Conservation (phyloP, 2,888 invertebrate genomes). For the Mechanitis mazaeus region DNA sequence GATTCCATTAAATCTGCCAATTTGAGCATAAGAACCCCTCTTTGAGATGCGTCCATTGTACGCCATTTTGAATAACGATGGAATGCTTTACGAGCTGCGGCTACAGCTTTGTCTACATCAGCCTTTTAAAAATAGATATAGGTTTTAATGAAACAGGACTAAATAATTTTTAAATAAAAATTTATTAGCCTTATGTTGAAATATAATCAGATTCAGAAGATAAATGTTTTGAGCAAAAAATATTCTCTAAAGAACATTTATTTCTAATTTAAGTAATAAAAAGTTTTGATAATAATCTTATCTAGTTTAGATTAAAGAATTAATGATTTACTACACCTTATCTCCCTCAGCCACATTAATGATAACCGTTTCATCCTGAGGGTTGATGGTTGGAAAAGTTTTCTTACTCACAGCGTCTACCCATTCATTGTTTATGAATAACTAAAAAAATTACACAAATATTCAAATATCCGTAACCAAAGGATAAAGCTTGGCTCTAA, state of each 20-base stretch:
- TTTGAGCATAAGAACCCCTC: constrained; percentile 83
- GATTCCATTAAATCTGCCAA: constrained; percentile 87
- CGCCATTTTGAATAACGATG: constrained; percentile 85
- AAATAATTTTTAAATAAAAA: too few relatives aligned
- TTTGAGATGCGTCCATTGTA: constrained; percentile 85
- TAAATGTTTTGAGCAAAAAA: too few relatives aligned
- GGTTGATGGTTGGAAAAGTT: constrained; percentile 89
- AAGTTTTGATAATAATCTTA: neutral
- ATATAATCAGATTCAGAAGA: too few relatives aligned
- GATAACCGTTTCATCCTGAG: constrained; percentile 84
- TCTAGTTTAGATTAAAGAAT: neutral
- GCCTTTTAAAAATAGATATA: constrained; percentile 63
- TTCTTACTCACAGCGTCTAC: constrained; percentile 88
- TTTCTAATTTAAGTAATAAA: too few relatives aligned
- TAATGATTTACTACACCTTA: constrained; percentile 73
- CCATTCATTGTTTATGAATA: constrained; percentile 88
- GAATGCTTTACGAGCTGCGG: constrained; percentile 87
- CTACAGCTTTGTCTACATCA: constrained; percentile 88
- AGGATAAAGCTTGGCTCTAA: too few relatives aligned
- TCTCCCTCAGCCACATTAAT: constrained; percentile 87
- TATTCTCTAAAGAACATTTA: too few relatives aligned
- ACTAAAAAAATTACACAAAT: constrained; percentile 51
- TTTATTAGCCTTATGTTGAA: too few relatives aligned
- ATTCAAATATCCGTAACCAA: too few relatives aligned
- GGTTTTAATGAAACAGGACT: too few relatives aligned